A percentile compares a stretch with the other conserved stretches of the same genome.
Evolutionary conservation across 2,113 vertebrate genomes (phyloP).

Genomic region (Gobio gobio): DNA sequence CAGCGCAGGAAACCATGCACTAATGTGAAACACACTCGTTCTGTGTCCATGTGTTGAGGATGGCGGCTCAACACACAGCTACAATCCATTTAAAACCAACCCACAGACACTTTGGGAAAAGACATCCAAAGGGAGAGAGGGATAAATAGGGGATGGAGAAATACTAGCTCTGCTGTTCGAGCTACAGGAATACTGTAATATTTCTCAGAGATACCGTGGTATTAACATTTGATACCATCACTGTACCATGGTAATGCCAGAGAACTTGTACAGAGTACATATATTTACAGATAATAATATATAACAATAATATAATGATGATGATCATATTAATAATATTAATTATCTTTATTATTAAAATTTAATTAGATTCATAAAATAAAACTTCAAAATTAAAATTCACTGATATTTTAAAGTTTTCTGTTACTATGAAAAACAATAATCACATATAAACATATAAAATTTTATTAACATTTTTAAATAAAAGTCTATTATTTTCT

Average conservation of each 20-base stretch:
- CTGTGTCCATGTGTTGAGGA: constrained; percentile 57
- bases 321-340: too few relatives aligned
- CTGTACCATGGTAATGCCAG: neutral
- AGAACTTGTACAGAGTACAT: neutral
- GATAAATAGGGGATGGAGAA: neutral
- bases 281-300: too few relatives aligned
- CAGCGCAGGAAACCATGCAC: constrained; percentile 66
- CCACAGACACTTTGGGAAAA: constrained; percentile 18
- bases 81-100: constrained; percentile 64
- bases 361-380: too few relatives aligned
- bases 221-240: neutral
- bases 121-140: neutral
- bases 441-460: too few relatives aligned
- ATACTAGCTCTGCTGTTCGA: neutral
- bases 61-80: constrained; percentile 48
- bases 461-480: neutral
- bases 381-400: too few relatives aligned
- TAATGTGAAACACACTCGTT: constrained; percentile 75
- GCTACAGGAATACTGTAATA: neutral
- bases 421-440: too few relatives aligned
- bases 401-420: neutral
- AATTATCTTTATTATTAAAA: too few relatives aligned
- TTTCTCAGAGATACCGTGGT: neutral
- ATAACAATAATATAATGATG: too few relatives aligned
- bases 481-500: too few relatives aligned